These are phyloP conservation scores for Apeltes quadracus DNA, from an alignment of 2,113 vertebrate genomes.

Conservation along the genomic window DNA sequence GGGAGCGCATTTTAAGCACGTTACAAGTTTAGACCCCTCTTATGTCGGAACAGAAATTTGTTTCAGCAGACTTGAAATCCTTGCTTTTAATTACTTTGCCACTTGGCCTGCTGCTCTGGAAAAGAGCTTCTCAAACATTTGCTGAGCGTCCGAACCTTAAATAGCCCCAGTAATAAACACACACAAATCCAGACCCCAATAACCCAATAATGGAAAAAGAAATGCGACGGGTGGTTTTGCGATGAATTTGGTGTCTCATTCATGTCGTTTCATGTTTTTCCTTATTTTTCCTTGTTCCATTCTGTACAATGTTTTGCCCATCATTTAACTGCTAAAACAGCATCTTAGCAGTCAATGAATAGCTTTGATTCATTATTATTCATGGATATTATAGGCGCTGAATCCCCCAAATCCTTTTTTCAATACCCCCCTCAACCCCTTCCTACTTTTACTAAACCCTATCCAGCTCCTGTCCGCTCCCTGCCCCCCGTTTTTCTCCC, in stretches of 20 bases:
- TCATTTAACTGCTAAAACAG: neutral
- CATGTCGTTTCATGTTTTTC: neutral
- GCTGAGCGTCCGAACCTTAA: neutral
- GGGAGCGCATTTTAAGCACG: neutral
- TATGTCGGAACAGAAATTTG: conserved; percentile 1
- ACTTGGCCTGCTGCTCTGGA: conserved; percentile 12
- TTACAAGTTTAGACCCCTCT: neutral
- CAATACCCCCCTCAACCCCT: conserved; percentile 54
- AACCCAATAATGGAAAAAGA: neutral
- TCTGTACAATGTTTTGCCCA: neutral
- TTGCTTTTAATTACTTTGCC: conserved; percentile 15
- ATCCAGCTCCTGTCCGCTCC: conserved; percentile 65
- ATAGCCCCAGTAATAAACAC: neutral
- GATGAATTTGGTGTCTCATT: neutral
- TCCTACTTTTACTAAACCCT: conserved; percentile 51
- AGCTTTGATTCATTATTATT: neutral
- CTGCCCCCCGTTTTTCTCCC: conserved; percentile 64
- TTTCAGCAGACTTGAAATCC: conserved; percentile 2
- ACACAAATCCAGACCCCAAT: neutral
- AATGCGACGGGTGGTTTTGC: neutral
- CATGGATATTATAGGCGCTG: conserved; percentile 7
- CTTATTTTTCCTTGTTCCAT: neutral
- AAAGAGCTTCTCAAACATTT: neutral
- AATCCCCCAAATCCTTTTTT: conserved; percentile 60
- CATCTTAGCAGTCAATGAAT: neutral